Conservation (phyloP, 2,113 vertebrate genomes). For the Rhynchopsitta pachyrhyncha region DNA sequence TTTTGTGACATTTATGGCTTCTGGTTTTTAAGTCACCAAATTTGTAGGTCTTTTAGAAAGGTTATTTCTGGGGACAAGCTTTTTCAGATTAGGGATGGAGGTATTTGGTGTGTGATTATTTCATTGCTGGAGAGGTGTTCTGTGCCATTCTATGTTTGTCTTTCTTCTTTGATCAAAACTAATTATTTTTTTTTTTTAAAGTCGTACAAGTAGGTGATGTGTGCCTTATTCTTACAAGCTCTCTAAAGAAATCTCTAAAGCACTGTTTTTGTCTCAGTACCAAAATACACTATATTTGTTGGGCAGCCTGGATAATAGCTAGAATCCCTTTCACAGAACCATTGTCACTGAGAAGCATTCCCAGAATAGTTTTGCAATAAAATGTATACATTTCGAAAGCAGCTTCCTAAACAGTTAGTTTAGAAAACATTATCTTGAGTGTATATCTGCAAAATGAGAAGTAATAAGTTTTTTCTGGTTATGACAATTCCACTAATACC, state of each 20-base stretch:
- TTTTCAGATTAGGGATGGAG: background rate
- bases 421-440: background rate
- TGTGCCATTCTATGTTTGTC: background rate
- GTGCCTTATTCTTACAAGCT: background rate
- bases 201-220: background rate
- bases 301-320: background rate
- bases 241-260: background rate
- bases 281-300: background rate
- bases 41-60: background rate
- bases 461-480: background rate
- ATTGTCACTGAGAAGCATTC: background rate
- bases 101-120: background rate
- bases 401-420: background rate
- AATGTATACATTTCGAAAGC: background rate
- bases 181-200: background rate
- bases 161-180: background rate
- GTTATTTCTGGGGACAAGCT: background rate
- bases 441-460: background rate
- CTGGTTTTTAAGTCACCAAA: background rate
- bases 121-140: background rate
- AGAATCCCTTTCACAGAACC: background rate
- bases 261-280: background rate
- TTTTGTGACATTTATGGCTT: background rate
- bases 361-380: background rate
- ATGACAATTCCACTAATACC: background rate